phyloP scores from a whole-genome alignment of 2,113 vertebrate genomes.

The Columba livia region DNA sequence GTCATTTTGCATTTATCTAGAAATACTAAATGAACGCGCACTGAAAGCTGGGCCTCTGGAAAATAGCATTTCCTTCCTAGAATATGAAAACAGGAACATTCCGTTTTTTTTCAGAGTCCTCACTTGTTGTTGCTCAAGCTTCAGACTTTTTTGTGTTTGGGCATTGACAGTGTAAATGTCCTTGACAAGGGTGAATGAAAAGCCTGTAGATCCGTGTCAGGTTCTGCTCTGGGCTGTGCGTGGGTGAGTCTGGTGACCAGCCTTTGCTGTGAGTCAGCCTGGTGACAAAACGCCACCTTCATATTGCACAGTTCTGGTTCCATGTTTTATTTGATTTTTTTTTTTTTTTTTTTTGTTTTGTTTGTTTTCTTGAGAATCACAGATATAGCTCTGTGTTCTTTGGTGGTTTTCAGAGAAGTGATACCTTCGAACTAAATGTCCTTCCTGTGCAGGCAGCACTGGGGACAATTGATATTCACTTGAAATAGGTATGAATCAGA shows the following conservation, averaged over 20 bases:
- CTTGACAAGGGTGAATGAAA: accelerated
- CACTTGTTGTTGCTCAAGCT: background rate
- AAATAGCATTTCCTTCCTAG: background rate
- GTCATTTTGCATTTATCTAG: background rate
- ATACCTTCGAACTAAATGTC: background rate
- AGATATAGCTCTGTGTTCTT: background rate
- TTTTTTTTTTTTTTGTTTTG: no score
- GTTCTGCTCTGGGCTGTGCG: background rate
- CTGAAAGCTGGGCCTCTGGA: background rate
- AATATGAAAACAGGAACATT: background rate
- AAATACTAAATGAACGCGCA: background rate
- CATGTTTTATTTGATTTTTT: accelerated
- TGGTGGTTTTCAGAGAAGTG: background rate
- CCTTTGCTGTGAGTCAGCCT: background rate
- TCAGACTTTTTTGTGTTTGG: background rate
- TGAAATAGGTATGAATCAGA: background rate
- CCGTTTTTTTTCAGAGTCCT: background rate
- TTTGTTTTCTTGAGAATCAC: background rate
- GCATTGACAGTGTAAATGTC: background rate
- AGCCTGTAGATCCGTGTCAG: background rate
- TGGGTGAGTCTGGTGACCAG: background rate
- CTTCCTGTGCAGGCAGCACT: background rate
- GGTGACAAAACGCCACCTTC: background rate
- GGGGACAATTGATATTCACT: background rate
- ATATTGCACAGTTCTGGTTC: background rate